Conservation (phyloP, 2,888 invertebrate species). For the Leucophora obtusa region DNA sequence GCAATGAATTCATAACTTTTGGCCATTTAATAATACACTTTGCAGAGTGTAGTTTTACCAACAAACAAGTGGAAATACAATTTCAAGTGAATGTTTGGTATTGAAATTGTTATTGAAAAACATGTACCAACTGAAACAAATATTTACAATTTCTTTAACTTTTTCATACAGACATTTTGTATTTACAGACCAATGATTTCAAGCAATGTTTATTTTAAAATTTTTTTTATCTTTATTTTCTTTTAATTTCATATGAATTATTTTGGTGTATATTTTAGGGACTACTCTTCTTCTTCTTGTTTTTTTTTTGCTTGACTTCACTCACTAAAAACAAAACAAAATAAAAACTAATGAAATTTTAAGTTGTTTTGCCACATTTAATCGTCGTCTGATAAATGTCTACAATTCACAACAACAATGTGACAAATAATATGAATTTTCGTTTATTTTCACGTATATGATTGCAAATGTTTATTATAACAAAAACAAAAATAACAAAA, state of each 20-base stretch:
- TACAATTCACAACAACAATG: slow-evolving; percentile 58
- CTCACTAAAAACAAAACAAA: too few relatives aligned
- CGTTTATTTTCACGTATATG: slow-evolving; percentile 40
- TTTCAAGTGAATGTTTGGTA: not conserved
- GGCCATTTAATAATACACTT: not conserved
- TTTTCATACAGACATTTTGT: too few relatives aligned
- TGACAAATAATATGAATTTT: slow-evolving; percentile 65
- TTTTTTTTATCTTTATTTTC: not conserved
- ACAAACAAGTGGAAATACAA: not conserved
- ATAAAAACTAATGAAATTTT: slow-evolving; percentile 48
- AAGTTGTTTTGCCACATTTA: slow-evolving; percentile 65
- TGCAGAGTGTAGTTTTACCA: not conserved
- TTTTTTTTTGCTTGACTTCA: not conserved
- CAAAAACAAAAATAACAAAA: slow-evolving; percentile 3
- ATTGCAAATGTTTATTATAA: slow-evolving; percentile 61
- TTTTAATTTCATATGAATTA: slow-evolving; percentile 1
- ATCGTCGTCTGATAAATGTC: slow-evolving; percentile 63
- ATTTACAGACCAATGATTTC: slow-evolving; percentile 9
- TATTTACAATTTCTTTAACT: not conserved
- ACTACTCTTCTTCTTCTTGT: slow-evolving; percentile 1
- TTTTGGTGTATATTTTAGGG: slow-evolving; percentile 7
- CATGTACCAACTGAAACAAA: not conserved
- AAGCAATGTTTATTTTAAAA: too few relatives aligned
- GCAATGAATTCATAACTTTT: slow-evolving; percentile 55
- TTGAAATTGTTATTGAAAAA: slow-evolving; percentile 1